phyloP scores from a whole-genome alignment of 1,140 invertebrate species.

The Drosophila seguyi region DNA sequence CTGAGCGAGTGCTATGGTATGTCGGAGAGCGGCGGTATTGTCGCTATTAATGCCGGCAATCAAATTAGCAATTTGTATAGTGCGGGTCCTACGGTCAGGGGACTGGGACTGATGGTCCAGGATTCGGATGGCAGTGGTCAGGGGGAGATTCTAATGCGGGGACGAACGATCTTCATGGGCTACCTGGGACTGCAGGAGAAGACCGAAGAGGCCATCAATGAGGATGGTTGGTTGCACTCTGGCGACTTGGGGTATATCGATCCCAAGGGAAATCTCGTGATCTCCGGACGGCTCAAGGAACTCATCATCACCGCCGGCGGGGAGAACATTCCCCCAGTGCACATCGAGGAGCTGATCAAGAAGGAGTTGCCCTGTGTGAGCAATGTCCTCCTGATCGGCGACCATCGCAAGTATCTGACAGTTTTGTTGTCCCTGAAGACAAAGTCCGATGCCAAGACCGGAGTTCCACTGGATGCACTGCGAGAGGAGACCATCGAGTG shows the following conservation, averaged over 20 bases:
- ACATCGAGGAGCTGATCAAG: constrained; percentile 93
- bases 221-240: constrained; percentile 91
- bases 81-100: constrained; percentile 88
- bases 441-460: constrained; percentile 87
- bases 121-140: constrained; percentile 89
- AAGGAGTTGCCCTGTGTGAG: constrained; percentile 91
- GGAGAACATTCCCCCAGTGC: constrained; percentile 95
- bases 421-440: constrained; percentile 92
- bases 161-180: constrained; percentile 95
- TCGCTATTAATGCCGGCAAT: constrained; percentile 86
- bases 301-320: constrained; percentile 97
- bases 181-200: constrained; percentile 93
- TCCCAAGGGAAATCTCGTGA: constrained; percentile 89
- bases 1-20: constrained; percentile 93
- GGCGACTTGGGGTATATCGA: constrained; percentile 94
- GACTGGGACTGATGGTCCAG: constrained; percentile 88
- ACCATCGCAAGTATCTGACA: constrained; percentile 94
- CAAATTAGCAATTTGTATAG: constrained; percentile 87
- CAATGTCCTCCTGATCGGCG: constrained; percentile 94
- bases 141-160: constrained; percentile 92
- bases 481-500: constrained; percentile 89
- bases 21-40: constrained; percentile 93
- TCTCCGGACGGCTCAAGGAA: constrained; percentile 95
- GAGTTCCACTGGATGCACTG: constrained; percentile 89
- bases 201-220: constrained; percentile 90